Evolutionary conservation across 2,888 invertebrate species (phyloP).

Genomic region (Diaphora mendica): DNA sequence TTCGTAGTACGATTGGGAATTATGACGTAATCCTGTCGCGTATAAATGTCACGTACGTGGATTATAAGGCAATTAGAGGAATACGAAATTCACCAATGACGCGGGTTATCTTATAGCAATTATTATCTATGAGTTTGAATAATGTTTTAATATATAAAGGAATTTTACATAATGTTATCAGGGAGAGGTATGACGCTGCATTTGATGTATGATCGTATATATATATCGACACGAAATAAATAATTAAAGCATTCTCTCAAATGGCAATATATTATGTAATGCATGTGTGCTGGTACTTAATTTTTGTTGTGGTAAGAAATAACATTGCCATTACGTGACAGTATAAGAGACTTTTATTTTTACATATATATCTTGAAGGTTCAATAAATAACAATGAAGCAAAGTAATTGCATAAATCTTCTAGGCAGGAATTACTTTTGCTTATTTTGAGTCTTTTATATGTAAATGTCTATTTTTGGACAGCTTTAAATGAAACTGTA

Average conservation of each 20-base stretch:
- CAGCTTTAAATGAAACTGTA: no score
- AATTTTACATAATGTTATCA: slow-evolving; percentile 32
- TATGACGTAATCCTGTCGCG: slow-evolving; percentile 62
- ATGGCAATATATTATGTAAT: no score
- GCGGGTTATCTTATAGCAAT: slow-evolving; percentile 42
- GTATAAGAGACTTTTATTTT: neutral
- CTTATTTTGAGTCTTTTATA: no score
- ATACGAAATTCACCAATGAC: slow-evolving; percentile 53
- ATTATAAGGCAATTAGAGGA: slow-evolving; percentile 74
- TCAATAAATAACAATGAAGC: neutral
- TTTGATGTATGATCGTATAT: neutral
- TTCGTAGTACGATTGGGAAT: slow-evolving; percentile 28
- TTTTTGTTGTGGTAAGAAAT: no score
- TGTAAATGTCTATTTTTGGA: no score
- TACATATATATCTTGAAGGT: neutral
- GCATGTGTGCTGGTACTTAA: no score
- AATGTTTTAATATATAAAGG: slow-evolving; percentile 41
- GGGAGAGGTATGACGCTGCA: neutral
- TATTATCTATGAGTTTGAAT: slow-evolving; percentile 43
- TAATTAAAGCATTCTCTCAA: neutral
- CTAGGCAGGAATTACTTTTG: no score
- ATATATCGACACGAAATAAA: neutral
- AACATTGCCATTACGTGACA: no score
- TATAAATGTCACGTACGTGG: slow-evolving; percentile 69
- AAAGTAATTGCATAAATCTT: no score